Evolutionary conservation across 2,113 vertebrate species (phyloP).

Genomic region (Cyphomyrus discorhynchus): DNA sequence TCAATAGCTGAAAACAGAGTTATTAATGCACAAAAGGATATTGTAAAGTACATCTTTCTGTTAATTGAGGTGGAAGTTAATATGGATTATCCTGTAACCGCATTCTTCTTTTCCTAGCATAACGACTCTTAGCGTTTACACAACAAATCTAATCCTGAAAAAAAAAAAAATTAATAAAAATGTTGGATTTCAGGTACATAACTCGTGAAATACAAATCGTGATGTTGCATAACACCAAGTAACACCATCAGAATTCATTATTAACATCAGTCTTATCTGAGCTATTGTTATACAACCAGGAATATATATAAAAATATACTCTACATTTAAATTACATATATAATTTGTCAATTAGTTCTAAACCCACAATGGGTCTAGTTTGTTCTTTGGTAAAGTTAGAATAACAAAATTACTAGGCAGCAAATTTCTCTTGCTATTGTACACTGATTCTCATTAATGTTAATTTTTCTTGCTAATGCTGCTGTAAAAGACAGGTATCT

Average conservation of each 20-base stretch:
- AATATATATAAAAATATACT: neutral
- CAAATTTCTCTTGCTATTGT: neutral
- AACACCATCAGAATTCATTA: neutral
- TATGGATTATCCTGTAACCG: neutral
- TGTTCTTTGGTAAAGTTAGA: neutral
- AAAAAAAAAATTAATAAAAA: neutral
- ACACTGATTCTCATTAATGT: too few relatives aligned
- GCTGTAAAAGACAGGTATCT: neutral
- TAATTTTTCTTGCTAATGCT: neutral
- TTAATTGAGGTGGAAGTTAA: neutral
- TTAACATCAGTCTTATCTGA: neutral
- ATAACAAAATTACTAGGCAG: neutral
- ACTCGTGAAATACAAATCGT: neutral
- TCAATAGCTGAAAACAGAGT: neutral
- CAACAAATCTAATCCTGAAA: neutral
- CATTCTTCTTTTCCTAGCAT: neutral
- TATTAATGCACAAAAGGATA: neutral
- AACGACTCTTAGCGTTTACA: neutral
- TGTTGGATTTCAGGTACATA: neutral
- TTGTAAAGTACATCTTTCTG: neutral
- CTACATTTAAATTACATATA: neutral
- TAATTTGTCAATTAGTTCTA: neutral
- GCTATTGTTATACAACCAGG: neutral
- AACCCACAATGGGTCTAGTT: neutral
- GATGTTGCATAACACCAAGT: neutral